Conservation (phyloP, 2,888 invertebrate genomes). For the Andricus curvator region DNA sequence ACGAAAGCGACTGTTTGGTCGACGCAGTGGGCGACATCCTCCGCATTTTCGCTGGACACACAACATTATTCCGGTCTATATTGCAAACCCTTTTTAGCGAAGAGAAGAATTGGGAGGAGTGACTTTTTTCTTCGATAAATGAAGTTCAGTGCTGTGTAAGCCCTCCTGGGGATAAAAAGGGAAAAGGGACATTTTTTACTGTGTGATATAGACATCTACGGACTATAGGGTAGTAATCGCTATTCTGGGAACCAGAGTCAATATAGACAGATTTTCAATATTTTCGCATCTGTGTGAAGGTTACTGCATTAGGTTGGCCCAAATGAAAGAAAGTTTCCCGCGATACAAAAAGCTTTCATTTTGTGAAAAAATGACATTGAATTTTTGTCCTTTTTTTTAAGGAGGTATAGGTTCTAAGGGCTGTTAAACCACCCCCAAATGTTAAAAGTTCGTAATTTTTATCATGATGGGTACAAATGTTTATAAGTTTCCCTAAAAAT, state of each 20-base stretch:
- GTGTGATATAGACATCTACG: background rate
- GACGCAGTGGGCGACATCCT: background rate
- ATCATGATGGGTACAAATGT: too few relatives aligned
- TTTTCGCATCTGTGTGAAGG: too few relatives aligned
- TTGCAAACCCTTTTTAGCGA: constrained; percentile 12
- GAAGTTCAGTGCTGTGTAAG: constrained; percentile 26
- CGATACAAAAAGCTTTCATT: too few relatives aligned
- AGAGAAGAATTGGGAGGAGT: background rate
- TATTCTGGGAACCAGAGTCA: background rate
- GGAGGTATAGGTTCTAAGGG: too few relatives aligned
- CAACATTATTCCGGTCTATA: constrained; percentile 26
- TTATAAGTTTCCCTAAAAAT: too few relatives aligned
- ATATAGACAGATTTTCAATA: background rate
- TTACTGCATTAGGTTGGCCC: background rate
- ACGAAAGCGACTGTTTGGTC: constrained; percentile 1
- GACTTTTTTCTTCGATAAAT: constrained; percentile 35
- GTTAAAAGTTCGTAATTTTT: too few relatives aligned
- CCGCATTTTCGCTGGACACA: constrained; percentile 20
- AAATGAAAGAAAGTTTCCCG: too few relatives aligned
- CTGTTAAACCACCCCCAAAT: too few relatives aligned
- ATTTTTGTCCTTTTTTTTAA: too few relatives aligned
- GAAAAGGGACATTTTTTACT: background rate
- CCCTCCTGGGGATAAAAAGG: background rate
- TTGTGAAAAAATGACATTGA: too few relatives aligned
- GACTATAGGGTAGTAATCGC: background rate